Evolutionary conservation across 2,888 invertebrate species (phyloP).

Genomic region (Rhingia rostrata): DNA sequence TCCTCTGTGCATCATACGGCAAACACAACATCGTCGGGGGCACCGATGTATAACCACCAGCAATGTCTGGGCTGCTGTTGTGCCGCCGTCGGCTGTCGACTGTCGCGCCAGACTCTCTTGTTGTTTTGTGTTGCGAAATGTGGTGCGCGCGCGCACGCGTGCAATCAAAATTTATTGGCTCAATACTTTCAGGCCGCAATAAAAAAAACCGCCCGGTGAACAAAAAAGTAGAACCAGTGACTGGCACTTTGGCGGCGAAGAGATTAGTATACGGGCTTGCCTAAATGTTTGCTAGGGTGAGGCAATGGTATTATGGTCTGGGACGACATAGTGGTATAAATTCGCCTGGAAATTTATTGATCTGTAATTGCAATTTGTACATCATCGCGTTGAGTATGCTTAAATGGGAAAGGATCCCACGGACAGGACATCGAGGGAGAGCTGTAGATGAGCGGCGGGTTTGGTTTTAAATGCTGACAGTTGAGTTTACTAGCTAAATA

Average conservation of each 20-base stretch:
- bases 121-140: slow-evolving; percentile 53
- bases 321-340: slow-evolving; percentile 42
- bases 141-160: slow-evolving; percentile 59
- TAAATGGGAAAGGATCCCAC: slow-evolving; percentile 21
- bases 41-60: slow-evolving; percentile 29
- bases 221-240: neutral
- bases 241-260: slow-evolving; percentile 54
- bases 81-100: slow-evolving; percentile 24
- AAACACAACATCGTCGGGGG: slow-evolving; percentile 31
- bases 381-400: slow-evolving; percentile 34
- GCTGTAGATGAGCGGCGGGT: neutral
- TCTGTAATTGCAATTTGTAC: slow-evolving; percentile 70
- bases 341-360: slow-evolving; percentile 63
- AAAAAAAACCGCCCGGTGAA: slow-evolving; percentile 39
- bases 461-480: slow-evolving; percentile 33
- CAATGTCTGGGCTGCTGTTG: slow-evolving; percentile 62
- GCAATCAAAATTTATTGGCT: slow-evolving; percentile 71
- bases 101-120: slow-evolving; percentile 26
- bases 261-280: slow-evolving; percentile 30
- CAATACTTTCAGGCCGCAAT: slow-evolving; percentile 58
- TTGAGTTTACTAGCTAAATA: slow-evolving; percentile 22
- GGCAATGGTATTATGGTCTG: slow-evolving; percentile 23
- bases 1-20: slow-evolving; percentile 39
- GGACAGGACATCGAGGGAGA: slow-evolving; percentile 9
- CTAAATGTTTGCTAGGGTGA: slow-evolving; percentile 14